Base-by-base conservation (phyloP, 2,797 vertebrate genomes). In the Heterohyrax brucei region DNA sequence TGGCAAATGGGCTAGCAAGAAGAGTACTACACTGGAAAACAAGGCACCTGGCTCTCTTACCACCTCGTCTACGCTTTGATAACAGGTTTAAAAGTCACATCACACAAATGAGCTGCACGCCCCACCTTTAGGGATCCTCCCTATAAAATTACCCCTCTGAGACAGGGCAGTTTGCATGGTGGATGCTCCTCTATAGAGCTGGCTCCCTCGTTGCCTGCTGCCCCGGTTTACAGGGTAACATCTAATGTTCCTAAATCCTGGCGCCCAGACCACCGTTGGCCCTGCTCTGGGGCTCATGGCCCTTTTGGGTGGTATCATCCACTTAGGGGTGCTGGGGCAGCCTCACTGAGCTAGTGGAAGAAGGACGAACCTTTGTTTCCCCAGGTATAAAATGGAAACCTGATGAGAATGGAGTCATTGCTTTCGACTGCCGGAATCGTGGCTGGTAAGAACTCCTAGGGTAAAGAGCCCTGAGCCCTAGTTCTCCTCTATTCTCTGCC, bases 321-420 rank as follows among this genome's bases (percentile, higher is more conserved):
- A 84, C 53, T 13, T 24, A 0, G 5, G 28, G 14, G 12, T 61
- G 46, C 87, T 62, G 33, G 72, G 21, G 22, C 18, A 75, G 59
- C 56, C 86, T 87, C 62, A 0, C 1, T 1, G 44, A 84, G 56
- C 68, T n/a, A 9, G 33, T 86, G 5, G 21, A 48, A 70, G 7
- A 73, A 70, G 7, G 70, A 13, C 7, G 56, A 16, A 18, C 4
- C 56, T 93, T 97, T 72, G 85, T 96, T 75, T 92, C 90, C 95
- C 26, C 97, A 99, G 99, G 99, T 50, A 99, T 99, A 97, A 99
- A 99, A 93, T 99, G 99, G 99, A 98, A 98, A 21, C 99, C 99
- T 72, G 99, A 99, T 97, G 99, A 99, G 97, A 99, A 99, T 0
- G 99, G 99, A 46, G 99, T 99, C 28, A 99, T 99, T 92, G 99